Conservation (phyloP, 2,113 vertebrate genomes). For the Cinclus mexicanus region DNA sequence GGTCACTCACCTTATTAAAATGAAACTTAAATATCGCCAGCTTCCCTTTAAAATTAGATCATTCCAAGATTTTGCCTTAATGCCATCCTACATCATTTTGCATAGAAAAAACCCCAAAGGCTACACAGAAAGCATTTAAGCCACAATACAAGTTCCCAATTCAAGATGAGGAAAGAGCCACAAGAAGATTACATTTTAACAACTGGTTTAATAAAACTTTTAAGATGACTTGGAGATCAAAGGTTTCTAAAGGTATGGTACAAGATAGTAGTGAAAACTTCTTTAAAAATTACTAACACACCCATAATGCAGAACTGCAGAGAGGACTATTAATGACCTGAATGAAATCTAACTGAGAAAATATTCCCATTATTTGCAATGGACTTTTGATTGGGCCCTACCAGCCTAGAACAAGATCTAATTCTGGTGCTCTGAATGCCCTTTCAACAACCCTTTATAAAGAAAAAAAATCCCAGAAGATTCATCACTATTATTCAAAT, state of each 20-base stretch:
- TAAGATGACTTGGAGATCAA: not conserved
- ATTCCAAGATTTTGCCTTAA: not conserved
- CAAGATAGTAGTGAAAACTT: not conserved
- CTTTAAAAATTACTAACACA: not conserved
- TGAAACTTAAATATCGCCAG: not conserved
- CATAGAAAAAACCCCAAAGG: not conserved
- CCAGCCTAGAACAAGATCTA: not conserved
- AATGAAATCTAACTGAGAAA: not conserved
- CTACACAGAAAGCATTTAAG: not conserved
- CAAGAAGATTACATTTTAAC: not conserved
- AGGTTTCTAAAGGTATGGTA: not conserved
- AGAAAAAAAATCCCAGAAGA: not conserved
- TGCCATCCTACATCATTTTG: not conserved
- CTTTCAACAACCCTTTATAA: not conserved
- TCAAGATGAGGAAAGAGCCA: not conserved
- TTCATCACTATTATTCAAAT: not conserved
- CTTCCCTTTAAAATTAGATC: not conserved
- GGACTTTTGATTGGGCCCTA: not conserved
- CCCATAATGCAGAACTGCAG: not conserved
- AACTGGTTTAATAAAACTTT: not conserved
- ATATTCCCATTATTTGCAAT: not conserved
- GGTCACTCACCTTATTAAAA: not conserved
- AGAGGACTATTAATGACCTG: not conserved
- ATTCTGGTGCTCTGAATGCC: not conserved
- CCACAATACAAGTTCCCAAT: not conserved